Evolutionary conservation across 1,140 invertebrate genomes (phyloP), one percentile per base, ranked within the genome.

Genomic region (Drosophila simulans): DNA sequence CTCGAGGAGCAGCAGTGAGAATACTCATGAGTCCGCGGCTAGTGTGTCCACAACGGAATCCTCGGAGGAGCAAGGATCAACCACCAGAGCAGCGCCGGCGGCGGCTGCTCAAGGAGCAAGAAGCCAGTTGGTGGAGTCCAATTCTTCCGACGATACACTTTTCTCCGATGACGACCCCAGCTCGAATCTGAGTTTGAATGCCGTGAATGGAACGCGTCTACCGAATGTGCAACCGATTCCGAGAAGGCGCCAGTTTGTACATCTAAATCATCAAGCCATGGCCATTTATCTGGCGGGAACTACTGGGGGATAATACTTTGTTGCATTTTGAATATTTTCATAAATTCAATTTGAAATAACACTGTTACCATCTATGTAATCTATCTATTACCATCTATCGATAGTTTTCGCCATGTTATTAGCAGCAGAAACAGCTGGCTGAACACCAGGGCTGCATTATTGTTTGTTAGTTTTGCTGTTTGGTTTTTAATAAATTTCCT

Each of bases 231-330:
- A 89, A 39, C 85, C 85, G 0, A 85, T 89, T 8, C 85, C 85
- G 2, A 75, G 51, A 39, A 42, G 85, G 7, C 80, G 85, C 0
- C 59, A 75, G 4, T 58, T 71, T 3, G 63, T 84, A 0, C 57
- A 65, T 34, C 2, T 70, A 0, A 73, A 80, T 15, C 68, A 77
- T 17, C 11, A 34, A 0, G 68, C 58, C 0, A 71, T 81, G 81
- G 78, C 90, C 4, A 90, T 85, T 5, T 90, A 90, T 25, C n/a
- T 90, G 54, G 60, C 56, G 4, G 85, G 85, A 3, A 90, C 69
- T 20, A 90, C 86, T 0, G 85, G 85, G 3, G 86, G 85, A 8
- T 63, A 66, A 69, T 11, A 1, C 8, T 40, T 31, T 8, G 7
- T 27, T 27, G 5, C 27, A 27, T 39, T 40, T 8, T 1, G 40